Evolutionary conservation across 1,140 invertebrate species (phyloP).

Genomic region (Metopolophium dirhodum): DNA sequence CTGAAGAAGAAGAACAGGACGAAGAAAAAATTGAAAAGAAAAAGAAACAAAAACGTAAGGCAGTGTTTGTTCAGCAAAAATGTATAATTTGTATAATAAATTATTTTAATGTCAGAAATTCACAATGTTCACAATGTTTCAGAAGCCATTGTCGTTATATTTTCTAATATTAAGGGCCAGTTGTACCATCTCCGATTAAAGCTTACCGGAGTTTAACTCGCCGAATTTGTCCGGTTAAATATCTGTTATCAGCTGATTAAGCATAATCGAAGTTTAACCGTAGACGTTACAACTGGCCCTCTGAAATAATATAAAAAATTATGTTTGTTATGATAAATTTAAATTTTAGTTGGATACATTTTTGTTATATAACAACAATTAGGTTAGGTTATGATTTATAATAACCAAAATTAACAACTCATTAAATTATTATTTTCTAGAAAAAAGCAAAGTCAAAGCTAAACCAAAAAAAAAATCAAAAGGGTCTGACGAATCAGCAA

Average conservation of each 20-base stretch:
- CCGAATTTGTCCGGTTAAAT: too few species aligned
- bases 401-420: neutral
- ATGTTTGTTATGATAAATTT: neutral
- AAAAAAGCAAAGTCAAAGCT: slow-evolving; percentile 56
- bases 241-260: too few species aligned
- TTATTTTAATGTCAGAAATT: neutral
- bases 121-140: neutral
- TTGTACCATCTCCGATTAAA: too few species aligned
- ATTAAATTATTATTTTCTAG: neutral
- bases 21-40: slow-evolving; percentile 72
- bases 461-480: slow-evolving; percentile 76
- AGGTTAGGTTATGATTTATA: neutral
- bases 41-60: slow-evolving; percentile 73
- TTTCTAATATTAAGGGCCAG: neutral
- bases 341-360: neutral
- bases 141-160: neutral
- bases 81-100: neutral
- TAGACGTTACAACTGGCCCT: too few species aligned
- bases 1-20: slow-evolving; percentile 70
- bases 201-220: too few species aligned
- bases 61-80: neutral
- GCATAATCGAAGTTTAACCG: too few species aligned
- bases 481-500: slow-evolving; percentile 83
- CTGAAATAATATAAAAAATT: too few species aligned
- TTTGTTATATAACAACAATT: neutral